A percentile compares a stretch with the other conserved stretches of the same genome.
Conservation (phyloP, 2,888 invertebrate genomes). For the Eudasyphora cyanicolor region DNA sequence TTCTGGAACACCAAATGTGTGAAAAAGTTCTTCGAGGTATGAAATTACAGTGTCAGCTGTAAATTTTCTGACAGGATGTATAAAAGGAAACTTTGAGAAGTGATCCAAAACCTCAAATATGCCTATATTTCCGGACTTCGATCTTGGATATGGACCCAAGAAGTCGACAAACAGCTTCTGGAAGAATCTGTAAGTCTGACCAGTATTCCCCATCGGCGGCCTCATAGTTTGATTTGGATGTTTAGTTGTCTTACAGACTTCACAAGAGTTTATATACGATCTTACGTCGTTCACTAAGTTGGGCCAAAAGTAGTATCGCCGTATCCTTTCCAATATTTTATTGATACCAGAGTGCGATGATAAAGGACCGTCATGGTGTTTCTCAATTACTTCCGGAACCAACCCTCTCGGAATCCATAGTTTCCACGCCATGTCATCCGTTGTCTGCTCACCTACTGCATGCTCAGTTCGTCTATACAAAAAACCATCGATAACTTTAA, state of each 20-base stretch:
- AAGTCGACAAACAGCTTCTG: constrained; percentile 46
- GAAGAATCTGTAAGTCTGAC: constrained; percentile 13
- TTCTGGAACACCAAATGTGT: too few species aligned
- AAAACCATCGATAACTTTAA: constrained; percentile 37
- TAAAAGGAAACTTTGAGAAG: background rate
- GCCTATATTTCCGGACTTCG: background rate
- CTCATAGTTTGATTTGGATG: constrained; percentile 25
- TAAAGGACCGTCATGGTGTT: background rate
- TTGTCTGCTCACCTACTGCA: constrained; percentile 1
- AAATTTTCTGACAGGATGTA: too few species aligned
- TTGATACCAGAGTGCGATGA: constrained; percentile 41
- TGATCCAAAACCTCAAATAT: background rate
- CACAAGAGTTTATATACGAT: constrained; percentile 27
- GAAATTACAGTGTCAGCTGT: too few species aligned
- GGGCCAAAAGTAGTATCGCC: constrained; percentile 46
- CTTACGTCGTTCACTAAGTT: background rate
- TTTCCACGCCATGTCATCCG: background rate
- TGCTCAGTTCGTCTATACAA: constrained; percentile 32
- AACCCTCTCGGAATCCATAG: background rate
- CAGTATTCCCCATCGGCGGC: constrained; percentile 35
- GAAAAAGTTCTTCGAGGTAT: too few species aligned
- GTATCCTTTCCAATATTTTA: constrained; percentile 42
- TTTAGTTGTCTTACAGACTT: constrained; percentile 29
- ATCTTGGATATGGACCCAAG: constrained; percentile 14
- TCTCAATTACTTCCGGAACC: background rate